phyloP scores from a whole-genome alignment of 2,797 vertebrate genomes.

The Chaetophractus vellerosus region DNA sequence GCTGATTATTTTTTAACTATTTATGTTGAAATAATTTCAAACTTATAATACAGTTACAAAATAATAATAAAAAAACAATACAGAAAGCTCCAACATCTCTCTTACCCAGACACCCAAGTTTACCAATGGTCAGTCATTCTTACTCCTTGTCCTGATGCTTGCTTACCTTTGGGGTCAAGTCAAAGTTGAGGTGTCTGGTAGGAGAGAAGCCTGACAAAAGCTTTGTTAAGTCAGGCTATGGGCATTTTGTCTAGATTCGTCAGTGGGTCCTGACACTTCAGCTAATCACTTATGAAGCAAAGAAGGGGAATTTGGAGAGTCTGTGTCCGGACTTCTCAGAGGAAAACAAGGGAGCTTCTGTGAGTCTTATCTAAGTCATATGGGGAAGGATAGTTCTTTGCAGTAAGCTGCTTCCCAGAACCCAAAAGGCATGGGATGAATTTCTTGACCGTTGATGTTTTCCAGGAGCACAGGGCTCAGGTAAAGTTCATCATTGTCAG shows the following conservation, averaged over 20 bases:
- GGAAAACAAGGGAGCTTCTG: background rate
- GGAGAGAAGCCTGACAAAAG: background rate
- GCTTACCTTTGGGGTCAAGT: background rate
- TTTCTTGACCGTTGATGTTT: background rate
- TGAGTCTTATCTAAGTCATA: background rate
- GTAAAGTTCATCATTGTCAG: background rate
- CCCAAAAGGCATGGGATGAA: background rate
- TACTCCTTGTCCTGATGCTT: background rate
- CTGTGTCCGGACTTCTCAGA: background rate
- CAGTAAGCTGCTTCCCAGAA: background rate
- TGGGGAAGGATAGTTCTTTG: background rate
- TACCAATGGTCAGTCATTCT: background rate
- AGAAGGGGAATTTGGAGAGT: background rate
- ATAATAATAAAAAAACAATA: too few relatives aligned
- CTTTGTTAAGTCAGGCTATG: background rate
- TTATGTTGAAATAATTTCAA: too few relatives aligned
- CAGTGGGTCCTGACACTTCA: background rate
- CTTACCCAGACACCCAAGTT: too few relatives aligned
- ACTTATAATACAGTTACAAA: too few relatives aligned
- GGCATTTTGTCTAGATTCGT: background rate
- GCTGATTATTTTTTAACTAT: background rate
- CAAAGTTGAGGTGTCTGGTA: rapidly evolving
- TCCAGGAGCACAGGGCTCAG: background rate
- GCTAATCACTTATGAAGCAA: background rate
- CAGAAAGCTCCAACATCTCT: too few relatives aligned